Evolutionary conservation across 2,888 invertebrate species (phyloP).

Genomic region (Drosophila borborema): DNA sequence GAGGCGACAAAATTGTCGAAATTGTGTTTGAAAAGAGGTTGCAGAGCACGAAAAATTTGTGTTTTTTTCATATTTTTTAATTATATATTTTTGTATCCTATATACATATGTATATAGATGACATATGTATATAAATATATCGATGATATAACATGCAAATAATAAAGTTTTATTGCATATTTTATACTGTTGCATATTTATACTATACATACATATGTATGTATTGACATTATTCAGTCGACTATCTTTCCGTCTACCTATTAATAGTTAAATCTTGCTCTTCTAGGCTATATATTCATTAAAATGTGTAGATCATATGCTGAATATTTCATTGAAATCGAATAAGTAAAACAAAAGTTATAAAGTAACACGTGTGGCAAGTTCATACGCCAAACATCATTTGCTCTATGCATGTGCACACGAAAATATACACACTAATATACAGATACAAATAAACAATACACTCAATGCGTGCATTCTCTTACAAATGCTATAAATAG

Average conservation of each 20-base stretch:
- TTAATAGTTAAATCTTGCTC: too few relatives aligned
- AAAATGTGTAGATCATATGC: not conserved
- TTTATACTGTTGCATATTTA: too few relatives aligned
- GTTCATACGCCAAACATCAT: not conserved
- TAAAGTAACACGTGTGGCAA: not conserved
- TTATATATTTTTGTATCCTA: not conserved
- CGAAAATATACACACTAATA: not conserved
- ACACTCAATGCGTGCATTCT: not conserved
- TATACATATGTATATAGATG: not conserved
- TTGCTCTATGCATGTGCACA: not conserved
- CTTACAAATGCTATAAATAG: not conserved
- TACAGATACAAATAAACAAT: not conserved
- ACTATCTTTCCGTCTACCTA: too few relatives aligned
- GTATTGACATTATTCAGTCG: too few relatives aligned
- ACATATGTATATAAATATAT: not conserved
- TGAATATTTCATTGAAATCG: not conserved
- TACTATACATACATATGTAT: too few relatives aligned
- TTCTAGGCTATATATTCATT: too few relatives aligned
- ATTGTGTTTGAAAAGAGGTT: not conserved
- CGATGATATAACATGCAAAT: not conserved
- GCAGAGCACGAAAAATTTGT: not conserved
- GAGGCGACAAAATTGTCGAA: conserved; percentile 26
- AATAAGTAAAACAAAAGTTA: not conserved
- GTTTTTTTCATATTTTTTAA: not conserved
- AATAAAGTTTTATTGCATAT: too few relatives aligned